Conservation (phyloP, 2,797 vertebrate species). For the Crocodylus rhombifer region DNA sequence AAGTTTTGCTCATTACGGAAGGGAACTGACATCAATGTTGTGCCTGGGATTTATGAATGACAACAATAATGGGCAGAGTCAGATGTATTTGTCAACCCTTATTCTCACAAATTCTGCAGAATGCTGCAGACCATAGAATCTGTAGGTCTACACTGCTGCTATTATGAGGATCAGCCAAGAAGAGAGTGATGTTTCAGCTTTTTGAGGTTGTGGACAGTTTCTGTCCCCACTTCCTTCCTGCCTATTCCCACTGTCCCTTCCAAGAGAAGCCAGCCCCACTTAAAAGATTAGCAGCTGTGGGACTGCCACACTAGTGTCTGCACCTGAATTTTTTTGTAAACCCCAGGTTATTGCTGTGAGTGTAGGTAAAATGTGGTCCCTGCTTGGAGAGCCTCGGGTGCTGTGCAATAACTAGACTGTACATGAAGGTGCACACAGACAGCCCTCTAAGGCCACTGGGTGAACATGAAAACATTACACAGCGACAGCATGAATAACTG, state of each 20-base stretch:
- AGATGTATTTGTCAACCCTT: accelerated
- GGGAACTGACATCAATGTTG: background rate
- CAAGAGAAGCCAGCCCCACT: accelerated
- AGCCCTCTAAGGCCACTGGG: background rate
- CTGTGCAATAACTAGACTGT: background rate
- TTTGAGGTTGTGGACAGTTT: accelerated
- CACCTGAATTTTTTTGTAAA: accelerated
- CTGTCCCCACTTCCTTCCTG: accelerated
- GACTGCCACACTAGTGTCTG: accelerated
- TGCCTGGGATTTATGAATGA: background rate
- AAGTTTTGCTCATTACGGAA: accelerated
- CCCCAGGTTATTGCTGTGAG: accelerated
- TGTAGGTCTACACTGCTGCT: accelerated
- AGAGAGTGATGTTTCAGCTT: accelerated
- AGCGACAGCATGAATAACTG: background rate
- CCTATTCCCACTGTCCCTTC: accelerated
- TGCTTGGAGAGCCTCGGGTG: too few relatives aligned
- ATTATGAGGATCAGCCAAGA: accelerated
- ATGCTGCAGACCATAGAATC: accelerated
- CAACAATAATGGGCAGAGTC: background rate
- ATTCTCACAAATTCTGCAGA: accelerated
- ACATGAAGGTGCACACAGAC: background rate
- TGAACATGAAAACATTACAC: background rate
- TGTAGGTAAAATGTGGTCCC: background rate
- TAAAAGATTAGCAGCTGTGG: accelerated